phyloP scores from a whole-genome alignment of 1,140 invertebrate species.

The Nasonia longicornis region DNA sequence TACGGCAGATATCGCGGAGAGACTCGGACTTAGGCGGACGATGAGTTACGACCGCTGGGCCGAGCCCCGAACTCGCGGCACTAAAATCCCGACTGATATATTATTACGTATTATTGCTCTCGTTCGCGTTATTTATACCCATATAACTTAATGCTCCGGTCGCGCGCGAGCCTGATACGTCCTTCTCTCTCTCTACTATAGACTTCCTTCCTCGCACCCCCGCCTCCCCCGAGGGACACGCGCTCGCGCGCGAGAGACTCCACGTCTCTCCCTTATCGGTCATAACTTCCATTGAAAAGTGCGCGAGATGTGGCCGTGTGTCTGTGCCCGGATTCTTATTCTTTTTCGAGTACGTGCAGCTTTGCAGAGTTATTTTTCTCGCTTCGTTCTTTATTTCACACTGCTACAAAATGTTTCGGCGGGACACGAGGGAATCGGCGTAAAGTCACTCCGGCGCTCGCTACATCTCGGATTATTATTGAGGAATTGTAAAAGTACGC shows the following conservation, averaged over 20 bases:
- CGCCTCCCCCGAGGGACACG: constrained; percentile 60
- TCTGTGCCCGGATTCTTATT: not conserved
- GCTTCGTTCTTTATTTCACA: not conserved
- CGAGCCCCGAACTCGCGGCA: constrained; percentile 55
- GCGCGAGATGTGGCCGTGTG: constrained; percentile 30
- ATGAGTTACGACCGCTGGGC: constrained; percentile 70
- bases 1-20: not conserved
- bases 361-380: not conserved
- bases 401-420: no score
- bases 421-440: no score
- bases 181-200: not conserved
- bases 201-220: constrained; percentile 47
- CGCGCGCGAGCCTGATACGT: constrained; percentile 17
- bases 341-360: not conserved
- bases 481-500: no score
- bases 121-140: constrained; percentile 70
- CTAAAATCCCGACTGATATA: constrained; percentile 71
- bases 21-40: constrained; percentile 55
- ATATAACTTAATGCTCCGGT: constrained; percentile 58
- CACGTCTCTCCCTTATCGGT: constrained; percentile 66
- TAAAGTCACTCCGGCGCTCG: no score
- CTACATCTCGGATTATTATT: no score
- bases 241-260: constrained; percentile 49
- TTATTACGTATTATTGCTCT: constrained; percentile 71
- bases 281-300: constrained; percentile 66